Base-by-base conservation (phyloP, 2,888 invertebrate species). In the Noctua janthe region DNA sequence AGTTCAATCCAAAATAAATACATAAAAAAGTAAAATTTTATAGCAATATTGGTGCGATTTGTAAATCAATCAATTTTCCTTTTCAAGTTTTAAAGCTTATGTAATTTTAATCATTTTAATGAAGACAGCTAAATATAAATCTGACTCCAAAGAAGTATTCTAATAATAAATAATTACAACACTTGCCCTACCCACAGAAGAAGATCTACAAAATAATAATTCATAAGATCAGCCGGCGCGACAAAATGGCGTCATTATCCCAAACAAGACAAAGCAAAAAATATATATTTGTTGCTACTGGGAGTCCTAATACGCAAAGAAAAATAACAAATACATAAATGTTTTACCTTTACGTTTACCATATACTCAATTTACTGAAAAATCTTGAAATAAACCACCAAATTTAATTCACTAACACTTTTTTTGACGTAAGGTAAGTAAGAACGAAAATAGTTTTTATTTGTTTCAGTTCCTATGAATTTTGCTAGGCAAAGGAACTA, bases 201-300 rank as follows among this genome's bases (percentile, higher is more conserved):
- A 91, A 92, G 91, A 82, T 83, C 88, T 83, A 91, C 88, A 94
- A 95, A 95, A 94, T 95, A 94, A 93, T 94, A 95, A 94, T 94
- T 95, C 93, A 83, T 90, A 91, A 83, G 94, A 97, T 97, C 97
- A 97, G 97, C 97, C 97, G 97, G 97, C 96, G 96, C 96, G 93
- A 97, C 97, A 97, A 97, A 96, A 97, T 97, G 97, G 97, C 97
- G 97, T 97, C 97, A 96, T 94, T 92, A 94, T 93, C 93, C 93
- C 93, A 95, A 95, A 96, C 95, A 96, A 96, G 95, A 93, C 92
- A 92, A 93, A 92, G 92, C 90, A 90, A 90, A 92, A 91, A 92
- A 88, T 89, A 82, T 72, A 80, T 51, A 83, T 80, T 83, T 73
- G 78, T 79, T 80, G 74, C 74, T 54, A 79, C 71, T 74, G 47